Percentiles rank a stretch among this genome's conserved stretches.
Evolutionary conservation across 2,113 vertebrate species (phyloP).

Genomic region (Siphamia tubifer): DNA sequence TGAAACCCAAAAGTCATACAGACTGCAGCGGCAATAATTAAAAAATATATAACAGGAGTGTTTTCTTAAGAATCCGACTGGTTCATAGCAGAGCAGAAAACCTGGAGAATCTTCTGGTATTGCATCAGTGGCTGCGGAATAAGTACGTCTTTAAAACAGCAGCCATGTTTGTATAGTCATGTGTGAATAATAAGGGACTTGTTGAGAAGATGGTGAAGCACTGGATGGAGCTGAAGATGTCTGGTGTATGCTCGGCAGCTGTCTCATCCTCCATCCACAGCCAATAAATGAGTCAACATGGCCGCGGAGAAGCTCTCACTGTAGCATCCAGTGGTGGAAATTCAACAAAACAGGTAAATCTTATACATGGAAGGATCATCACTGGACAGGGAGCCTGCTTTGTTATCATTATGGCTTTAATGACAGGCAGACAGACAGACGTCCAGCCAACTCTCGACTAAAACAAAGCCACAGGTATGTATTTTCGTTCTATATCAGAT

Average conservation of each 20-base stretch:
- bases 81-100: neutral
- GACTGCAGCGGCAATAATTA: neutral
- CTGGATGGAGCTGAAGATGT: slow-evolving; percentile 17
- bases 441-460: neutral
- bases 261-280: slow-evolving; percentile 17
- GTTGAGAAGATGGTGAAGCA: slow-evolving; percentile 39
- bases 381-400: neutral
- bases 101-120: neutral
- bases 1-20: neutral
- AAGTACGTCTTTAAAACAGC: neutral
- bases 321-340: no score
- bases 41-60: neutral
- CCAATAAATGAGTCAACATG: slow-evolving; percentile 54
- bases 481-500: neutral
- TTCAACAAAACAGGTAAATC: slow-evolving; percentile 23
- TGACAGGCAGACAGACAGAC: neutral
- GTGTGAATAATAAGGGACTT: slow-evolving; percentile 9
- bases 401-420: neutral
- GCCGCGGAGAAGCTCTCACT: slow-evolving; percentile 46
- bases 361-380: neutral
- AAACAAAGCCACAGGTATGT: slow-evolving; percentile 31
- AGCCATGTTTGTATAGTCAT: neutral
- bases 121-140: no score
- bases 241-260: slow-evolving; percentile 15
- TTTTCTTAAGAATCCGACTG: neutral